Base-by-base conservation (phyloP, 2,888 invertebrate species). In the Cheilosia variabilis region DNA sequence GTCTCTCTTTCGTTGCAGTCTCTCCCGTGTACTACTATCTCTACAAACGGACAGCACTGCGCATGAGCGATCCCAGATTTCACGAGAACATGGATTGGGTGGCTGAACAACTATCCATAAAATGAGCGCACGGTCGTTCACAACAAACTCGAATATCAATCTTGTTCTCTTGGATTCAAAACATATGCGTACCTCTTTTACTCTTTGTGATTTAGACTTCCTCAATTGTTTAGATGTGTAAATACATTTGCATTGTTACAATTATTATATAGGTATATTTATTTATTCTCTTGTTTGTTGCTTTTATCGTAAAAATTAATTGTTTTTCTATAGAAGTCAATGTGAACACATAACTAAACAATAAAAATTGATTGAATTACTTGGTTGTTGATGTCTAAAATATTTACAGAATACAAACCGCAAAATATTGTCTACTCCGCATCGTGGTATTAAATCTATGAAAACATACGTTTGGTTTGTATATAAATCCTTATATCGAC, bases 51-150 rank as follows among this genome's bases (percentile, higher is more conserved):
- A 96, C 98, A 24, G 96, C 97, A 2, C 93, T 98, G 83, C 94
- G 96, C 88, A 95, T 98, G 86, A 96, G 96, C 88, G 98, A 98
- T 93, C 98, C 98, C 17, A 94, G 97, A 87, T 97, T 97, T 91
- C 97, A 98, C 92, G 96, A 97, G 91, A 97, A 97, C 90, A 95
- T 97, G 27, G 95, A 95, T 89, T 97, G 97, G 97, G 94, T 96
- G 88, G 94, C 95, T 88, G 94, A 94, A 19, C 92, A 91, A 83
- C 82, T 92, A 79, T 90, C 90, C 19, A 94, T 92, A 60, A 91
- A 92, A 84, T 92, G 89, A 90, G 87, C 0, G 0, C 43, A 43
- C 24, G 15, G 0, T 2, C 7, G n/a, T 15, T 27, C 55, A 2
- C 10, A 22, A 50, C 4, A 22, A 50, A 17, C 1, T 17, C 7